Conservation (phyloP, 2,113 vertebrate genomes). For the Grallaria varia region DNA sequence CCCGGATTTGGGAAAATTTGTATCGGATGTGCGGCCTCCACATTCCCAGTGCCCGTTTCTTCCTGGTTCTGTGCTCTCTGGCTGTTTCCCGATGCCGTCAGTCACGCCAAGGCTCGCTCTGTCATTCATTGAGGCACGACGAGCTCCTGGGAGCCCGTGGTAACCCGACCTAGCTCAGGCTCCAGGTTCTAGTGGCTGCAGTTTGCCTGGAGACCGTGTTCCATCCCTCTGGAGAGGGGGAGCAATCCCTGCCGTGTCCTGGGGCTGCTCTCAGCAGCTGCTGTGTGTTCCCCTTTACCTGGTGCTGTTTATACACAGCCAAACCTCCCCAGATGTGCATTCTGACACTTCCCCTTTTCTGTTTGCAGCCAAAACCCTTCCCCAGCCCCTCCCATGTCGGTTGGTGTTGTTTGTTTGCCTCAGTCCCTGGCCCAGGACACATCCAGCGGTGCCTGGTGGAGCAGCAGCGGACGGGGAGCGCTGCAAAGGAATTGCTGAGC, state of each 20-base stretch:
- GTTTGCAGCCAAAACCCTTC: background rate
- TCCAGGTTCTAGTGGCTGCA: background rate
- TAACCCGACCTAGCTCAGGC: background rate
- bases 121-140: background rate
- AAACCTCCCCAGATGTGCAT: background rate
- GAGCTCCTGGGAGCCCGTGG: background rate
- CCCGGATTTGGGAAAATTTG: no score
- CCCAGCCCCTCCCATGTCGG: background rate
- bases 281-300: background rate
- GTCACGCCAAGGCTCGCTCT: background rate
- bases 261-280: background rate
- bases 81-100: background rate
- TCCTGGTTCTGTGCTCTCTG: background rate
- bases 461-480: background rate
- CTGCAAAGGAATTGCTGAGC: slow-evolving; percentile 42
- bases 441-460: background rate
- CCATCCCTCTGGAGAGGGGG: background rate
- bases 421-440: background rate
- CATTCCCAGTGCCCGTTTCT: fast-evolving
- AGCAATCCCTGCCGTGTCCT: background rate
- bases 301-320: fast-evolving
- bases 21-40: fast-evolving
- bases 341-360: background rate
- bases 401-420: background rate
- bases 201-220: background rate